These are phyloP conservation scores for Oscheius sp. DNA, from an alignment of 2,888 invertebrate species.

Conservation along the genomic window DNA sequence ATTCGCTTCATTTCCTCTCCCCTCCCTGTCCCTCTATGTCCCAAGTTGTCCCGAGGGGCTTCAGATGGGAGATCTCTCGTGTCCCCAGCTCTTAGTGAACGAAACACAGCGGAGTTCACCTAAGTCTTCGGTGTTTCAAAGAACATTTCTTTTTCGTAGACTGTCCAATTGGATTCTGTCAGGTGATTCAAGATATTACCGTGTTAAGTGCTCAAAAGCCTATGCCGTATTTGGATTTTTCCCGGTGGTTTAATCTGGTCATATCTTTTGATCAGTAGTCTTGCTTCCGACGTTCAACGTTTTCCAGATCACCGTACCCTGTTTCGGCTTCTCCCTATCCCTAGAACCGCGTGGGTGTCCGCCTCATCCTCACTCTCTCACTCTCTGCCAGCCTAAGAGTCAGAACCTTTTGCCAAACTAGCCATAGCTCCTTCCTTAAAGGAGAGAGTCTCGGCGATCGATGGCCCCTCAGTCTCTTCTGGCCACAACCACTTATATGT, in stretches of 20 bases:
- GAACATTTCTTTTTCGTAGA: no score
- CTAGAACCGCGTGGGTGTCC: not conserved
- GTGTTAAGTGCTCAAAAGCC: no score
- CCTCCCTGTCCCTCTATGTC: slow-evolving; percentile 3
- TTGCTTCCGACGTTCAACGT: no score
- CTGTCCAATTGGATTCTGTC: no score
- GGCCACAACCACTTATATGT: slow-evolving; percentile 30
- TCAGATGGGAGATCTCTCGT: no score
- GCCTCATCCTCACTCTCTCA: not conserved
- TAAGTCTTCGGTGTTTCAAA: not conserved
- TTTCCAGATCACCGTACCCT: no score
- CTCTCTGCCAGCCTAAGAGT: not conserved
- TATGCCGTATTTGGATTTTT: no score
- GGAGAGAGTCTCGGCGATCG: slow-evolving; percentile 15
- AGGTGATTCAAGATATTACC: no score
- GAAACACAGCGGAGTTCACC: not conserved
- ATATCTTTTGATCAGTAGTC: no score
- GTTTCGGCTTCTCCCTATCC: not conserved
- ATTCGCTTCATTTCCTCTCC: not conserved
- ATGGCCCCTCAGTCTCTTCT: slow-evolving; percentile 2
- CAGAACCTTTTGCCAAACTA: not conserved
- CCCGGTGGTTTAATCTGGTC: no score
- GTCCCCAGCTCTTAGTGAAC: not conserved
- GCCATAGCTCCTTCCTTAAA: not conserved
- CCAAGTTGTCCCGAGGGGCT: no score